Percentiles rank a stretch among this genome's conserved stretches.
phyloP scores from a whole-genome alignment of 2,797 vertebrate species.

The Cossypha heuglini region DNA sequence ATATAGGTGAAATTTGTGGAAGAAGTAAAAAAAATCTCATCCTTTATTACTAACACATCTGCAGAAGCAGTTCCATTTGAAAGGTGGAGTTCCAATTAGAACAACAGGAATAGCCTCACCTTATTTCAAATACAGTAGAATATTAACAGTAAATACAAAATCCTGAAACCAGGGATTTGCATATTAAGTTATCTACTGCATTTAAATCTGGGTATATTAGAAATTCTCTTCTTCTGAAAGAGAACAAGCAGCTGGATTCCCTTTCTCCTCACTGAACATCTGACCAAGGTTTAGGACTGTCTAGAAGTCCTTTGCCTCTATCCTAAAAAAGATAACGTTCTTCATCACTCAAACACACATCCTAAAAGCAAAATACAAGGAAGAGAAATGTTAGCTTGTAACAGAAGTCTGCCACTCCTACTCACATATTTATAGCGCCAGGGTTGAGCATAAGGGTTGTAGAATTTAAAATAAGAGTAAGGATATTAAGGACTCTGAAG shows the following conservation, averaged over 20 bases:
- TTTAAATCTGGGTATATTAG: not conserved
- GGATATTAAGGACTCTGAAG: conserved; percentile 21
- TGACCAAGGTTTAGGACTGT: not conserved
- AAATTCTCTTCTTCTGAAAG: not conserved
- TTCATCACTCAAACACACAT: not conserved
- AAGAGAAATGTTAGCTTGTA: not conserved
- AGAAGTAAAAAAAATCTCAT: not conserved
- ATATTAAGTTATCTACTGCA: not conserved
- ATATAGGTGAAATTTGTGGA: not conserved
- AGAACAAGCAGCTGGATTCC: not conserved
- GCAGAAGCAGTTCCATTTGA: not conserved
- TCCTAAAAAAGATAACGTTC: not conserved
- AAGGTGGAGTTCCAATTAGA: not conserved
- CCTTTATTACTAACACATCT: not conserved
- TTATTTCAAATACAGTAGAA: not conserved
- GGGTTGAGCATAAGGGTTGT: not conserved
- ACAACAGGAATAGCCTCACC: not conserved
- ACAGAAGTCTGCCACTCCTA: conserved; percentile 54
- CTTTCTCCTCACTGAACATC: not conserved
- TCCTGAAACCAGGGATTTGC: not conserved
- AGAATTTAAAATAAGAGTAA: not conserved
- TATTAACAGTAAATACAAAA: not conserved
- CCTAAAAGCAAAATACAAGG: conserved; percentile 9
- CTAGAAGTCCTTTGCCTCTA: not conserved
- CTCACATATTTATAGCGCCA: conserved; percentile 38